These are phyloP conservation scores for Bradysia coprophila DNA, from an alignment of 1,140 invertebrate genomes.

Conservation along the genomic window DNA sequence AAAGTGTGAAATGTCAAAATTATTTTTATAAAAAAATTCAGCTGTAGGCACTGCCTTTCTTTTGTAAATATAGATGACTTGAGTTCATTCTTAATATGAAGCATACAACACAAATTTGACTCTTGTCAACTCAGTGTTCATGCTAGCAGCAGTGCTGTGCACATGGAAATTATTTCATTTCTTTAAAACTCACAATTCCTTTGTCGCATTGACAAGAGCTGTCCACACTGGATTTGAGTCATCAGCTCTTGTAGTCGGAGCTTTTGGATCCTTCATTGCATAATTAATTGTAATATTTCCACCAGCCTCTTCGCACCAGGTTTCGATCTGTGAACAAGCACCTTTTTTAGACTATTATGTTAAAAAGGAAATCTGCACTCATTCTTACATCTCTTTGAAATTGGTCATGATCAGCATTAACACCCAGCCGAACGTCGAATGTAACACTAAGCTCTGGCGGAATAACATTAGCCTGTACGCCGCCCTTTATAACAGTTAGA, in stretches of 20 bases:
- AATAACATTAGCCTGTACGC: slow-evolving; percentile 43
- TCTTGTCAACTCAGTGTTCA: too few species aligned
- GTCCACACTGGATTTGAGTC: slow-evolving; percentile 35
- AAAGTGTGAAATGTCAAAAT: too few species aligned
- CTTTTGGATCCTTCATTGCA: slow-evolving; percentile 24
- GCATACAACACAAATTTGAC: too few species aligned
- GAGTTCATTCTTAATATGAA: too few species aligned
- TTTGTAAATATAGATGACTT: too few species aligned
- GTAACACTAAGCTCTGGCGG: slow-evolving; percentile 30
- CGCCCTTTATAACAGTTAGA: slow-evolving; percentile 39
- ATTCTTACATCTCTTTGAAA: slow-evolving; percentile 22
- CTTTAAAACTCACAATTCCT: slow-evolving; percentile 29
- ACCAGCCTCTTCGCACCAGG: slow-evolving; percentile 37
- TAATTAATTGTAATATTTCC: slow-evolving; percentile 34
- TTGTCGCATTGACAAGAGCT: slow-evolving; percentile 29
- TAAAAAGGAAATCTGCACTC: not conserved
- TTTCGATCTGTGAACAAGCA: slow-evolving; percentile 12
- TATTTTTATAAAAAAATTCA: too few species aligned
- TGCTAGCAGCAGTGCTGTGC: too few species aligned
- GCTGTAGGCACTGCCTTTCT: too few species aligned
- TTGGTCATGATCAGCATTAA: slow-evolving; percentile 24
- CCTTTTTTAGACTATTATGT: not conserved
- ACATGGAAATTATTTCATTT: too few species aligned
- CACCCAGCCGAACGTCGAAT: slow-evolving; percentile 36
- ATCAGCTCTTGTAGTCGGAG: slow-evolving; percentile 26